Conservation (phyloP, 2,888 invertebrate genomes). For the Emmelina monodactyla region DNA sequence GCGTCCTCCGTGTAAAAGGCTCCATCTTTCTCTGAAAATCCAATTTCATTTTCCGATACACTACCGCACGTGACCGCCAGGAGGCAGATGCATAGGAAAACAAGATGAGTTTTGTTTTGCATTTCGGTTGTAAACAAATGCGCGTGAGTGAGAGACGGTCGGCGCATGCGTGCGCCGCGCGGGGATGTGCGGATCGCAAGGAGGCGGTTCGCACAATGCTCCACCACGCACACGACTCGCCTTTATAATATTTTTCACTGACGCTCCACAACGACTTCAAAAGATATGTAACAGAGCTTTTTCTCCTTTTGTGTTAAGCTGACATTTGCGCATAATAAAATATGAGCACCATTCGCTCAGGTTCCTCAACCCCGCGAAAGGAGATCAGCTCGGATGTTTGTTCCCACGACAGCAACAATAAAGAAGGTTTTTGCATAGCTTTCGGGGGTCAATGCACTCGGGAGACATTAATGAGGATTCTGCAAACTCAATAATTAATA, state of each 20-base stretch:
- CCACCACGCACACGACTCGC: constrained; percentile 34
- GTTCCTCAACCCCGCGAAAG: constrained; percentile 21
- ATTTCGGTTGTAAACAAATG: constrained; percentile 23
- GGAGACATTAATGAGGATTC: neutral
- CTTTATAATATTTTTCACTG: constrained; percentile 60
- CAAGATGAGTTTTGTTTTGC: constrained; percentile 31
- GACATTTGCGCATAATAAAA: constrained; percentile 39
- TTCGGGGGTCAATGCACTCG: constrained; percentile 32
- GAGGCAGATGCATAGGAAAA: constrained; percentile 32
- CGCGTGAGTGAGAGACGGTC: constrained; percentile 14
- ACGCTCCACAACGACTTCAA: constrained; percentile 51
- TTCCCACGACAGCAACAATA: constrained; percentile 29
- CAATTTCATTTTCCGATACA: constrained; percentile 30
- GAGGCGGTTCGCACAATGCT: constrained; percentile 61
- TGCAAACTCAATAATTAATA: neutral
- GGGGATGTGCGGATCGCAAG: constrained; percentile 49
- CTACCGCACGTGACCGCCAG: constrained; percentile 34
- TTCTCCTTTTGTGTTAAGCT: constrained; percentile 47
- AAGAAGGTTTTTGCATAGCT: constrained; percentile 20
- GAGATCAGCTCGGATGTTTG: constrained; percentile 26
- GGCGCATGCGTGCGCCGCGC: constrained; percentile 27
- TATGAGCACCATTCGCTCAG: constrained; percentile 37
- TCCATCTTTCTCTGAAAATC: constrained; percentile 47
- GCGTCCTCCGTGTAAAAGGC: constrained; percentile 54
- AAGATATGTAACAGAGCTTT: constrained; percentile 54